phyloP scores from a whole-genome alignment of 2,113 vertebrate species.

The Caracal caracal region DNA sequence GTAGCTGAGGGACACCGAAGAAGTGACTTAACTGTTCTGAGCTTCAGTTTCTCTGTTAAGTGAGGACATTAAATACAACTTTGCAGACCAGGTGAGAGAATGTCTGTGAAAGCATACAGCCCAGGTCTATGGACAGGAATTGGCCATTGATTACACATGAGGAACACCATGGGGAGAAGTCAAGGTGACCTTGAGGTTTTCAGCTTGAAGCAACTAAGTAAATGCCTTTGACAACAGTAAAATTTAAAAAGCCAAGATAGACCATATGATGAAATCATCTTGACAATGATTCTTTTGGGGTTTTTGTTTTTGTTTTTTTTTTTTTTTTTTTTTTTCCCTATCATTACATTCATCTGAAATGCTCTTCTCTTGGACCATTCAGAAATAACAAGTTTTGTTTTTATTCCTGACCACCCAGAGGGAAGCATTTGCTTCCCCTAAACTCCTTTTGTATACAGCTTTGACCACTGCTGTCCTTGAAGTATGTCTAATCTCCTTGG shows the following conservation, averaged over 20 bases:
- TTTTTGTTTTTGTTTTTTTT: not conserved
- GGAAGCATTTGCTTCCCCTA: not conserved
- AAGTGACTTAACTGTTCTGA: not conserved
- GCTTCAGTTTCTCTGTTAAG: not conserved
- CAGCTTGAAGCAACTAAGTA: not conserved
- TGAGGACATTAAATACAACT: not conserved
- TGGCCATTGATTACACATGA: not conserved
- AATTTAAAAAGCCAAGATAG: not conserved
- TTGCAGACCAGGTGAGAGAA: not conserved
- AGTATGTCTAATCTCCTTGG: not conserved
- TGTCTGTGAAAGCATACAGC: not conserved
- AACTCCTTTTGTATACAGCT: not conserved
- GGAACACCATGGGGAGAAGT: not conserved
- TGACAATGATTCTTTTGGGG: not conserved
- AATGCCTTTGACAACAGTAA: not conserved
- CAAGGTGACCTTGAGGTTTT: not conserved
- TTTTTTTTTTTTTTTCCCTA: not conserved
- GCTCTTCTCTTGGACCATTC: not conserved
- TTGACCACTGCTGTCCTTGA: not conserved
- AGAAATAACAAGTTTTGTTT: not conserved
- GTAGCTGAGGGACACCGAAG: not conserved
- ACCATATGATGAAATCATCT: not conserved
- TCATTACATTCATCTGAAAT: not conserved
- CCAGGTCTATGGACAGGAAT: not conserved
- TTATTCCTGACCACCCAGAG: not conserved